Evolutionary conservation across 2,888 invertebrate species (phyloP).

Genomic region (Glaucopsyche alexis): DNA sequence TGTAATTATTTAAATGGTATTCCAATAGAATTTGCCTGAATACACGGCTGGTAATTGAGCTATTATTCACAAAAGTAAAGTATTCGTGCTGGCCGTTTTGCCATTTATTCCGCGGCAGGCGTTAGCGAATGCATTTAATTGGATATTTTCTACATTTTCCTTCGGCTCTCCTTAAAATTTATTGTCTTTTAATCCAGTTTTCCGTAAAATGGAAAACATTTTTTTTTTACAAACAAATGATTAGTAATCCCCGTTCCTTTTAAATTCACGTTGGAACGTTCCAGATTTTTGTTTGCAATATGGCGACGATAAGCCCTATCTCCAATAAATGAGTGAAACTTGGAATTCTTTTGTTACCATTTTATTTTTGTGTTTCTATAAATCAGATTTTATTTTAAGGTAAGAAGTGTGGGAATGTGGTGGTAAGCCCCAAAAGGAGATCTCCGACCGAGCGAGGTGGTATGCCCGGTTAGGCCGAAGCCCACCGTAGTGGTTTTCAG

Average conservation of each 20-base stretch:
- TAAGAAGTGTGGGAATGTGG: no score
- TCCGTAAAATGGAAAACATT: constrained; percentile 36
- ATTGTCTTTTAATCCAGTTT: constrained; percentile 46
- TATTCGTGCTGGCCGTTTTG: constrained; percentile 40
- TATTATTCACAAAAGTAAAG: constrained; percentile 44
- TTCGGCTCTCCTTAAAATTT: constrained; percentile 45
- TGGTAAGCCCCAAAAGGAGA: no score
- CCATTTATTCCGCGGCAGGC: constrained; percentile 48
- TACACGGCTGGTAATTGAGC: constrained; percentile 38
- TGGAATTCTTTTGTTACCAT: neutral
- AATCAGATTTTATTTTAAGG: no score
- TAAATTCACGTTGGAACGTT: constrained; percentile 9
- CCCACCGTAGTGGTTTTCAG: no score
- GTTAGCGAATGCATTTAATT: constrained; percentile 52
- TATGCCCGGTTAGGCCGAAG: no score
- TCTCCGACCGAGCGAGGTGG: no score
- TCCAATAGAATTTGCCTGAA: constrained; percentile 31
- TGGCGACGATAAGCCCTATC: neutral
- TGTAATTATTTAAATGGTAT: constrained; percentile 30
- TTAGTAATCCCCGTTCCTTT: constrained; percentile 27
- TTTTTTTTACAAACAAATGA: constrained; percentile 30
- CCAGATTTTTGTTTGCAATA: constrained; percentile 17
- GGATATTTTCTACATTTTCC: constrained; percentile 46
- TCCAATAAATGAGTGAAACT: neutral
- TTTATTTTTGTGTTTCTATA: neutral